Evolutionary conservation across 2,113 vertebrate genomes (phyloP), one percentile per base, ranked within the genome.

Genomic region (Notarius lentiginosus): DNA sequence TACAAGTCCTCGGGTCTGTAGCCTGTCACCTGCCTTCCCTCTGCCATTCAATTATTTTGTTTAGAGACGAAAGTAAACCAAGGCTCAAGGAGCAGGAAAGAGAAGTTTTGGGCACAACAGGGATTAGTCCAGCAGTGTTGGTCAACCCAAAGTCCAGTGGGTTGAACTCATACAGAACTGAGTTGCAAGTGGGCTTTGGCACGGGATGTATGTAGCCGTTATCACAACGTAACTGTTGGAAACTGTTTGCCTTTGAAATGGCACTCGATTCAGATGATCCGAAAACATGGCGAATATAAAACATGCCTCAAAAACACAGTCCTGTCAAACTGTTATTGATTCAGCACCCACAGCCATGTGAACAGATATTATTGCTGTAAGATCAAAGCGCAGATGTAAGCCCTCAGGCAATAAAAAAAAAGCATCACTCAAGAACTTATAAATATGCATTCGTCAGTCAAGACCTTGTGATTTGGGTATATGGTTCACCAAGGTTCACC

Each of bases 1-100:
- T 86, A 91, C 75, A 88, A 90, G 88, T 91, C 91, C 92, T 93
- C 88, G 91, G 91, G 90, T 91, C 91, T 92, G 91, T 5, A 88
- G 88, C 91, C 93, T 89, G 92, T 93, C 87, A 87, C 30, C 82
- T 34, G n/a, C n/a, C 84, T 79, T 87, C 41, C 88, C 70, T 70
- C 84, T 86, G 91, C 87, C 89, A 91, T 91, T 93, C 91, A 89
- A 80, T 55, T n/a, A 53, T 86, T 87, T 89, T 83, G 24, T 70
- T 77, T 18, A 22, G 61, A 88, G 85, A 85, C 82, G 79, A 87
- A 87, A 81, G 85, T 63, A 81, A 84, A 83, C 61, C 53, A 66
- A 27, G 22, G 53, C 79, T 83, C 51, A 70, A 22, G 70, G 82
- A 85, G 53, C 77, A 82, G 76, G 27, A 90, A 90, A 12, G 70